These are phyloP conservation scores for Grantiella picta DNA, from an alignment of 2,113 vertebrate genomes.

Conservation along the genomic window DNA sequence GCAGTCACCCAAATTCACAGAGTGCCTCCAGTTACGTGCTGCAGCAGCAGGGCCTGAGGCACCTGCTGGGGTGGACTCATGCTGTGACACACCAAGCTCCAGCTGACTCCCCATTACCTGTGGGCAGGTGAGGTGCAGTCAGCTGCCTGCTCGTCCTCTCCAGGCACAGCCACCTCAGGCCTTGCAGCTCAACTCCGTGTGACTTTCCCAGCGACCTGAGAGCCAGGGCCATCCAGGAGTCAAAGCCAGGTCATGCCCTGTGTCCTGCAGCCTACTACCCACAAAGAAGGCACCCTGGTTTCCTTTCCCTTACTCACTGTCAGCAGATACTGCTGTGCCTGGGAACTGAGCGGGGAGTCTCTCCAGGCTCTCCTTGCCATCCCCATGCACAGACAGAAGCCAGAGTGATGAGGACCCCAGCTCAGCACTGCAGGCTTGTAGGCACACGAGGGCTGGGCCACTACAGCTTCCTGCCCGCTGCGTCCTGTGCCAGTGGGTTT, in stretches of 20 bases:
- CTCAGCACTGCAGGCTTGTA: accelerated
- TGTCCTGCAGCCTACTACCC: background rate
- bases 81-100: background rate
- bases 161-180: background rate
- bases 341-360: accelerated
- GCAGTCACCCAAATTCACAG: background rate
- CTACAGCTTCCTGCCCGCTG: background rate
- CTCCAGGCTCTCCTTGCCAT: background rate
- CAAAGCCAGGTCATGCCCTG: background rate
- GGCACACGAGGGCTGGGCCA: accelerated
- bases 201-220: background rate
- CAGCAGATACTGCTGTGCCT: background rate
- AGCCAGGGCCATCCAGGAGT: background rate
- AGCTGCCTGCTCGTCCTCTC: background rate
- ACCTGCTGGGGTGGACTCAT: background rate
- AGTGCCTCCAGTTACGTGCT: accelerated
- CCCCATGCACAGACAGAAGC: background rate
- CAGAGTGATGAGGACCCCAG: accelerated
- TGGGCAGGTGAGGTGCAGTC: background rate
- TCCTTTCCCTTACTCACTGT: background rate
- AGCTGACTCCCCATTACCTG: background rate
- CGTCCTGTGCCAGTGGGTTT: background rate
- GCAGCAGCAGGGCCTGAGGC: background rate
- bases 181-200: background rate
- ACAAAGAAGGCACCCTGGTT: background rate